Evolutionary conservation across 2,888 invertebrate genomes (phyloP).

Genomic region (Patella depressa): DNA sequence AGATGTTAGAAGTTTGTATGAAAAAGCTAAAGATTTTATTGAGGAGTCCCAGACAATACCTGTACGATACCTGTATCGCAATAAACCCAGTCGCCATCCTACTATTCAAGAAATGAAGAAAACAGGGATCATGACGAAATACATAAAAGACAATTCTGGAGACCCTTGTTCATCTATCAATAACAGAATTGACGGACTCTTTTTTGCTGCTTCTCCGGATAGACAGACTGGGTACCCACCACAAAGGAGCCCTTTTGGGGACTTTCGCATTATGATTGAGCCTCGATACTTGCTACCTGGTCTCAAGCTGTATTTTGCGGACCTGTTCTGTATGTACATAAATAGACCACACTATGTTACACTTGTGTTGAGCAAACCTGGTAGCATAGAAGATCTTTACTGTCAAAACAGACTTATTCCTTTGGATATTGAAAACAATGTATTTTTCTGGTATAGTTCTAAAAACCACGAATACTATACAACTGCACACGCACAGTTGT

Average conservation of each 20-base stretch:
- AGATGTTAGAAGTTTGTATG: neutral
- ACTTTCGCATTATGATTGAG: slow-evolving; percentile 2
- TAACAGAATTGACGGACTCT: slow-evolving; percentile 8
- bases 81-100: slow-evolving; percentile 11
- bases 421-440: slow-evolving; percentile 15
- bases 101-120: neutral
- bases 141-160: slow-evolving; percentile 11
- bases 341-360: slow-evolving; percentile 8
- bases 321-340: slow-evolving; percentile 2
- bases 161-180: slow-evolving; percentile 8
- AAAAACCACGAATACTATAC: neutral
- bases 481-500: neutral
- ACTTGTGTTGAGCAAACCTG: slow-evolving; percentile 13
- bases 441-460: neutral
- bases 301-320: slow-evolving; percentile 13
- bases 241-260: neutral
- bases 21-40: neutral
- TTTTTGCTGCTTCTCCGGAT: slow-evolving; percentile 6
- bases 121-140: slow-evolving; percentile 15
- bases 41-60: neutral
- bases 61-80: slow-evolving; percentile 4
- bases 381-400: slow-evolving; percentile 6
- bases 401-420: neutral
- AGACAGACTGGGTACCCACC: neutral
- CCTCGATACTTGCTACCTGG: neutral